A percentile compares a stretch with the other conserved stretches of the same genome.
These are phyloP conservation scores for Gavia stellata DNA, from an alignment of 2,113 vertebrate species.

Conservation along the genomic window DNA sequence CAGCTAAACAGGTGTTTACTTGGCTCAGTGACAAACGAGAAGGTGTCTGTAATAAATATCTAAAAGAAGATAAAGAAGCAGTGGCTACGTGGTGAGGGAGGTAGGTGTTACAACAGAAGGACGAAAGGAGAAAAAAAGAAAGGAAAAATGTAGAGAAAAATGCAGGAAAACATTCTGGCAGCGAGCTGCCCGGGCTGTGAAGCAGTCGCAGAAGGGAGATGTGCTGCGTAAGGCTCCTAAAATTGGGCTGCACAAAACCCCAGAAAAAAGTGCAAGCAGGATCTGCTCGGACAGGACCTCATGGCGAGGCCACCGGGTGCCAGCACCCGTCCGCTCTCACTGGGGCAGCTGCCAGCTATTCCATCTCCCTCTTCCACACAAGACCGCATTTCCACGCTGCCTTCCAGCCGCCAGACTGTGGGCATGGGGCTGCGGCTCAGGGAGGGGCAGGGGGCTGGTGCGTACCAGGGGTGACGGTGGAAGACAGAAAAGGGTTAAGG, in stretches of 20 bases:
- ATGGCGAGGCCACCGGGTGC: background rate
- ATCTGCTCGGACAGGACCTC: background rate
- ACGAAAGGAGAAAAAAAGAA: background rate
- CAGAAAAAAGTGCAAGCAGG: background rate
- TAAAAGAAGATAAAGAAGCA: background rate
- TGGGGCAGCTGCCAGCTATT: background rate
- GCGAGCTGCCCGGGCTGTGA: background rate
- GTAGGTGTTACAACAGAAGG: background rate
- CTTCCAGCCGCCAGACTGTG: background rate
- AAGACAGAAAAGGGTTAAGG: background rate
- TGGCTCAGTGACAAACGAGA: background rate
- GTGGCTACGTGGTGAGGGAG: background rate
- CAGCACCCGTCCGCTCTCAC: background rate
- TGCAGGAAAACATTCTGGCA: background rate
- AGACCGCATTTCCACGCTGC: background rate
- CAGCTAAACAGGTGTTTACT: background rate
- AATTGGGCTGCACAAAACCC: background rate
- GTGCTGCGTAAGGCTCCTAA: background rate
- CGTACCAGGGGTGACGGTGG: too few relatives aligned
- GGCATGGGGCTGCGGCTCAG: background rate
- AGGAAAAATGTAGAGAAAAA: background rate
- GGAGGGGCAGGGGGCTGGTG: fast-evolving
- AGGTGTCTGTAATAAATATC: background rate
- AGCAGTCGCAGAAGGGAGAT: background rate
- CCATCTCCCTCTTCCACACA: background rate